phyloP scores from a whole-genome alignment of 2,113 vertebrate genomes.

The Heptranchias perlo region DNA sequence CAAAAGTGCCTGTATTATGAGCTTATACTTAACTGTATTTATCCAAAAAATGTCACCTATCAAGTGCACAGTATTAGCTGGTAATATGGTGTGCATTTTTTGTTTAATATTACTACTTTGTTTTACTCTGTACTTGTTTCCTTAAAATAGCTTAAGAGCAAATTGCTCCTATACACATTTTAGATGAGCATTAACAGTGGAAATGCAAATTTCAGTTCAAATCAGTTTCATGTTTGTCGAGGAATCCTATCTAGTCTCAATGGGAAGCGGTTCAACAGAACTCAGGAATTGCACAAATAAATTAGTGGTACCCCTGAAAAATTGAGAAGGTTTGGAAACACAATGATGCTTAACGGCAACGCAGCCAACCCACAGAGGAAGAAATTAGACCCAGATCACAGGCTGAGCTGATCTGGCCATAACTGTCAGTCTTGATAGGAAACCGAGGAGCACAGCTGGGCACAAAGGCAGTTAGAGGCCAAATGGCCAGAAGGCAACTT shows the following conservation, averaged over 20 bases:
- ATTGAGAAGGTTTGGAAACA: not conserved
- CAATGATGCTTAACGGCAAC: not conserved
- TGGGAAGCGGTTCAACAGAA: not conserved
- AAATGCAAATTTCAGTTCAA: not conserved
- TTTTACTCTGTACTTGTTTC: not conserved
- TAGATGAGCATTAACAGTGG: not conserved
- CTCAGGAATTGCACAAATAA: not conserved
- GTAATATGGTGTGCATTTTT: not conserved
- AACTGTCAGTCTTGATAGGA: not conserved
- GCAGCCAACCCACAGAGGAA: conserved; percentile 4
- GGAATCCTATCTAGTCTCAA: not conserved
- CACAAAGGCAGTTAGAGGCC: not conserved
- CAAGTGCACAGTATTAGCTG: not conserved
- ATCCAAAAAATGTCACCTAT: not conserved
- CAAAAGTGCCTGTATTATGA: not conserved
- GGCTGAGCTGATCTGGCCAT: conserved; percentile 14
- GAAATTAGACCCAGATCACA: conserved; percentile 11
- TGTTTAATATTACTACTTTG: not conserved
- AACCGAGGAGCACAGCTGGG: not conserved
- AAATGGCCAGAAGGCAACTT: conserved; percentile 28
- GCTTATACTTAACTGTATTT: not conserved
- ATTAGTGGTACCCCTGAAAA: not conserved
- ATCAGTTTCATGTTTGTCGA: not conserved
- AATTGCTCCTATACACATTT: not conserved
- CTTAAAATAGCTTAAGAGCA: not conserved